These are phyloP conservation scores for Todiramphus saurophagus DNA, from an alignment of 2,113 vertebrate species.

Conservation along the genomic window DNA sequence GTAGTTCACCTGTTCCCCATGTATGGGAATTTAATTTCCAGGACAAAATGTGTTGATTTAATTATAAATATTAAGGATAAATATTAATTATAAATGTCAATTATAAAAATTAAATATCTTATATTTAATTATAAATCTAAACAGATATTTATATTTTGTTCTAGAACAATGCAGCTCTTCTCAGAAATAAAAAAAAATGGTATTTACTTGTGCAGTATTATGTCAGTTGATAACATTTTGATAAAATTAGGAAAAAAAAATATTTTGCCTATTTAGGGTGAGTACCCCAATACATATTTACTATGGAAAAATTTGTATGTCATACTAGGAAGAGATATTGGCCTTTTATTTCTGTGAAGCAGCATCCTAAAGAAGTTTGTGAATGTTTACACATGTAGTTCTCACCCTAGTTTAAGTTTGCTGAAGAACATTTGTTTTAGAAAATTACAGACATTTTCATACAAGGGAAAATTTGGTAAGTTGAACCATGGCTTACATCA, in stretches of 20 bases:
- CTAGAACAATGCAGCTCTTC: background rate
- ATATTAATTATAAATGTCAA: no score
- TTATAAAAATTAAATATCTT: no score
- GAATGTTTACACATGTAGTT: accelerated
- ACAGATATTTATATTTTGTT: background rate
- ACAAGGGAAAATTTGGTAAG: background rate
- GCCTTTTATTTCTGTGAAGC: background rate
- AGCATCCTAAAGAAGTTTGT: background rate
- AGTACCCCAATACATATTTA: background rate
- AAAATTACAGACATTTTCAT: background rate
- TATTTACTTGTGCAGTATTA: background rate
- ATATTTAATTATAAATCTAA: background rate
- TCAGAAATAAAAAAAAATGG: background rate
- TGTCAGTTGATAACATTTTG: background rate
- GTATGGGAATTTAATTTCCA: background rate
- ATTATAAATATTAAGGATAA: no score
- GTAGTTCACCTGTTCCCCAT: background rate
- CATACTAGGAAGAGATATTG: background rate
- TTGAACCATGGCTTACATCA: background rate
- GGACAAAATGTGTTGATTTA: background rate
- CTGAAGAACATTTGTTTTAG: background rate
- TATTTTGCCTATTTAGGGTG: background rate
- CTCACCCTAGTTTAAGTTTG: background rate
- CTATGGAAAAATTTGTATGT: background rate
- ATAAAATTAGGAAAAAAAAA: background rate